Base-by-base conservation (phyloP, 2,888 invertebrate genomes). In the Punctoribates punctum region DNA sequence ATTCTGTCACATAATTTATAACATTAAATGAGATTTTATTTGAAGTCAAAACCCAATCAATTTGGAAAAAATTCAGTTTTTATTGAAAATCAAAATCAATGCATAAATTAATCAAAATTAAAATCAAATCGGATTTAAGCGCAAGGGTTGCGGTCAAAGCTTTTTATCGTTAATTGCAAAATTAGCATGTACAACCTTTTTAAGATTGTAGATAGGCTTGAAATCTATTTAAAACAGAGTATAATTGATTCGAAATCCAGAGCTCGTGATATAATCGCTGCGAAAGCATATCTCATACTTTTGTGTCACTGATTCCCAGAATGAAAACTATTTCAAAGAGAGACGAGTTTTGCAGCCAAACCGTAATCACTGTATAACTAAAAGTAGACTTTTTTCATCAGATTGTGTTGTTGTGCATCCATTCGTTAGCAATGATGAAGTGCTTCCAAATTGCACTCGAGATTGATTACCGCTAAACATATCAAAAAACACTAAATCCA, bases 351-450 rank as follows among this genome's bases (percentile, higher is more conserved):
- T 17, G 38, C 9, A 70, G 20, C 29, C 25, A 23, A 62, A 54
- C 23, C 23, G n/a, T 23, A 62, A 62, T 57, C 57, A 23, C 20
- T 70, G 17, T 11, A 20, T 70, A 46, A 2, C 42, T 65, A 15
- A 38, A 23, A 70, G 70, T 70, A 34, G 20, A 5, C 42, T 11
- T 70, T 62, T 70, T 70, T 42, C 70, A 70, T 38, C 70, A 38
- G 42, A 70, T 70, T 42, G n/a, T 70, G 23, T n/a, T 42, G 38
- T 70, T 42, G 20, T 29, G 42, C 46, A 70, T 70, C 20, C 70
- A 70, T 42, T 70, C n/a, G n/a, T 70, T 34, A 65, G 65, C 70
- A 70, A 70, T 70, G 70, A 70, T 70, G 23, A 42, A 70, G 70
- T 70, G 46, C 23, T 70, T 42, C 70, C 70, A 42, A 70, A 70